Percentiles rank a stretch among this genome's conserved stretches.
Evolutionary conservation across 30 jellyfish, hydroid and myxozoan genomes (phyloP).

Genomic region (Mastigias papua): DNA sequence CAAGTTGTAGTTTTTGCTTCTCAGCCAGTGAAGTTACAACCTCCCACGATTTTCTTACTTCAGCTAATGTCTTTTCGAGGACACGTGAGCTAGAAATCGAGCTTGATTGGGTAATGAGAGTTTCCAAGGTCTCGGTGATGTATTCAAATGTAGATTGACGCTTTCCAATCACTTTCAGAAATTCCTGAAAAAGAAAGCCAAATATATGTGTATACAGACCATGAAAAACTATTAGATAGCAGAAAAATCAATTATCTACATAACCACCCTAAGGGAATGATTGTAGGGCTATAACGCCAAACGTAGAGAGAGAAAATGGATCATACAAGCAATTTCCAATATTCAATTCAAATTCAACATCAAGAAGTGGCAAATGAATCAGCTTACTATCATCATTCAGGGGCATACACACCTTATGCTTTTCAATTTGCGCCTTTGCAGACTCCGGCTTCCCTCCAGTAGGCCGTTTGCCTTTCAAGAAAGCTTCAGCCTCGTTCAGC

Average conservation of each 20-base stretch:
- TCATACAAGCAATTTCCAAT: too few relatives aligned
- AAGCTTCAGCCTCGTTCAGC: conserved; percentile 89
- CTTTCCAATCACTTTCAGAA: conserved; percentile 78
- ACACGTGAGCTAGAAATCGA: conserved; percentile 84
- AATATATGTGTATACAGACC: too few relatives aligned
- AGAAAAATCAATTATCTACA: too few relatives aligned
- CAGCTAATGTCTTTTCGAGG: conserved; percentile 81
- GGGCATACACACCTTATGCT: conserved; percentile 66
- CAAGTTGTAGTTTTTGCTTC: conserved; percentile 73
- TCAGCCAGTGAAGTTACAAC: conserved; percentile 78
- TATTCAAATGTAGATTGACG: conserved; percentile 71
- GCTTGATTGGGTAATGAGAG: conserved; percentile 84
- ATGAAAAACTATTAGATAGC: too few relatives aligned
- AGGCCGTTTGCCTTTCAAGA: conserved; percentile 88
- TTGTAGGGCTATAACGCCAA: too few relatives aligned
- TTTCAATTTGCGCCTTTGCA: conserved; percentile 82
- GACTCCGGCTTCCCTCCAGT: conserved; percentile 91
- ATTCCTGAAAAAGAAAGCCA: conserved; percentile 68
- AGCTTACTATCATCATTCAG: neutral
- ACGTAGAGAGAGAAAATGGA: too few relatives aligned
- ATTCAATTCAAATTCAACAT: too few relatives aligned
- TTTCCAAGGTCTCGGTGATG: conserved; percentile 91
- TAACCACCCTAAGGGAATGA: too few relatives aligned
- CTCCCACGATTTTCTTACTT: conserved; percentile 89
- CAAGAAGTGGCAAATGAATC: neutral